Conservation (phyloP, 2,888 invertebrate species). For the Poecilobothrus nobilitatus region DNA sequence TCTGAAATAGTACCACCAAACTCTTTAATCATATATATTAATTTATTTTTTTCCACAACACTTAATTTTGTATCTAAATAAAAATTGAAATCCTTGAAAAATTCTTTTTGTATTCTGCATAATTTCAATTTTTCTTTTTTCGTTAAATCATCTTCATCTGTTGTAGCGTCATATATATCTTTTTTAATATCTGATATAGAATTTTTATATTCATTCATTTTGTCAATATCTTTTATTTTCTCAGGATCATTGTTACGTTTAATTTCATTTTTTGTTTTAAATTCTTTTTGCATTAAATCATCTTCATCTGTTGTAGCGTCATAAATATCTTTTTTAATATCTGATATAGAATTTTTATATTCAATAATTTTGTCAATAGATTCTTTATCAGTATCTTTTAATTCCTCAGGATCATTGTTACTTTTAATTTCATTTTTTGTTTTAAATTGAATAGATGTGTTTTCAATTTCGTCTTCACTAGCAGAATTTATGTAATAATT, state of each 20-base stretch:
- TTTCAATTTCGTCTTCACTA: constrained; percentile 40
- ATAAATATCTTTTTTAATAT: constrained; percentile 25
- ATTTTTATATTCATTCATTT: constrained; percentile 7
- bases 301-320: constrained; percentile 29
- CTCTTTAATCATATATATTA: constrained; percentile 23
- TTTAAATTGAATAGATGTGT: not conserved
- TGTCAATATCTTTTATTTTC: not conserved
- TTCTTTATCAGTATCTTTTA: not conserved
- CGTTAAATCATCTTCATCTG: constrained; percentile 37
- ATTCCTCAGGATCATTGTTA: not conserved
- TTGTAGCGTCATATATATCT: constrained; percentile 34
- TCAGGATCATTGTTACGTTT: not conserved
- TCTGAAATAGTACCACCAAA: constrained; percentile 23
- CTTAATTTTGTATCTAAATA: constrained; percentile 25
- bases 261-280: not conserved
- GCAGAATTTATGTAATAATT: constrained; percentile 26
- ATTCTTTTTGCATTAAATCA: not conserved
- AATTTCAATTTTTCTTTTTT: not conserved
- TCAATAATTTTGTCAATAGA: not conserved
- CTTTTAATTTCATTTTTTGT: no score
- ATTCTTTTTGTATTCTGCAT: constrained; percentile 9
- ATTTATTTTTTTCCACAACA: constrained; percentile 23
- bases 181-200: not conserved
- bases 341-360: not conserved
- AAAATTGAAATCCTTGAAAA: constrained; percentile 25